phyloP scores from a whole-genome alignment of 1,140 invertebrate genomes.

The Phymastichus coffea region DNA sequence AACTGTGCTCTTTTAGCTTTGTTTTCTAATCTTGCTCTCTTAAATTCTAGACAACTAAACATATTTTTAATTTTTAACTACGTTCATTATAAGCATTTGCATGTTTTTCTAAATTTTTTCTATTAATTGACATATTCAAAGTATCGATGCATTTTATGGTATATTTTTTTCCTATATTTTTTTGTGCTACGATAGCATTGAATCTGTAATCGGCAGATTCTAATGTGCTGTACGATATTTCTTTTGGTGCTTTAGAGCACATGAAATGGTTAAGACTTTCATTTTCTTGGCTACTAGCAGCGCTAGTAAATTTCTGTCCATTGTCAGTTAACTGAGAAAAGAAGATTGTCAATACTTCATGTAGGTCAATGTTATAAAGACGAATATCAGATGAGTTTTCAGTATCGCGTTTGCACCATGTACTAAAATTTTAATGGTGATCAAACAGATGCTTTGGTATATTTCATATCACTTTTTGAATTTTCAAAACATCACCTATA shows the following conservation, averaged over 20 bases:
- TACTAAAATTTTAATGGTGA: background rate
- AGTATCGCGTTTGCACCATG: background rate
- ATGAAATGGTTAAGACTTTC: slow-evolving; percentile 20
- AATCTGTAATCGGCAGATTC: slow-evolving; percentile 18
- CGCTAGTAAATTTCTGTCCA: slow-evolving; percentile 12
- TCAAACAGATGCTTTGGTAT: too few species aligned
- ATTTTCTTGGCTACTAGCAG: slow-evolving; percentile 14
- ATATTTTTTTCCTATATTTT: slow-evolving; percentile 11
- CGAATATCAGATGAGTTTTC: background rate
- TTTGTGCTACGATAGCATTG: slow-evolving; percentile 2
- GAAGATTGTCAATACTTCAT: background rate
- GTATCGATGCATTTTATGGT: background rate
- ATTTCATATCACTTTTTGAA: too few species aligned
- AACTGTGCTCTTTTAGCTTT: background rate
- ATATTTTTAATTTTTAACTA: background rate
- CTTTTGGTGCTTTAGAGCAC: slow-evolving; percentile 18
- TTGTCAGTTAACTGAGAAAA: slow-evolving; percentile 17
- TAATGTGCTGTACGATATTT: background rate
- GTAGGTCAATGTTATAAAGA: slow-evolving; percentile 2
- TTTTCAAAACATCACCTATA: too few species aligned
- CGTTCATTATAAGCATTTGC: too few species aligned
- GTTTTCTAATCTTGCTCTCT: background rate
- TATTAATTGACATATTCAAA: background rate
- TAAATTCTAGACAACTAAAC: background rate
- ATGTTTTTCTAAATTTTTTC: too few species aligned